These are phyloP conservation scores for Bujurquina vittata DNA, from an alignment of 2,113 vertebrate genomes.

Conservation along the genomic window DNA sequence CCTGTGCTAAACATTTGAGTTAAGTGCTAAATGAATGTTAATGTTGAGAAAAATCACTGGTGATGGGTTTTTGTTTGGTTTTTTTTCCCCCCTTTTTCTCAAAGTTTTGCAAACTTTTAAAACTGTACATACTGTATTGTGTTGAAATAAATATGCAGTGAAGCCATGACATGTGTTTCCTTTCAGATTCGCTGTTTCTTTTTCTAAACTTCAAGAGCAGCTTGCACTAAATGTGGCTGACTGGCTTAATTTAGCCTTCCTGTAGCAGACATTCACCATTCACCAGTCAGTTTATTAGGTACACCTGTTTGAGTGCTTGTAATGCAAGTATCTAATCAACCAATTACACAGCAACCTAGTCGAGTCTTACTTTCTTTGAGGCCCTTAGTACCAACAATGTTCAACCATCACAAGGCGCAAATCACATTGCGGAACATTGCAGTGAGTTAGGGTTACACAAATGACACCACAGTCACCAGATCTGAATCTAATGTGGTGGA, in stretches of 20 bases:
- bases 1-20: slow-evolving; percentile 28
- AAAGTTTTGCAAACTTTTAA: slow-evolving; percentile 41
- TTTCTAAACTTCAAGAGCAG: background rate
- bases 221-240: background rate
- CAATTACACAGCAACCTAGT: background rate
- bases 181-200: background rate
- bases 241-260: background rate
- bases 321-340: background rate
- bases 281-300: background rate
- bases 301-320: too few relatives aligned
- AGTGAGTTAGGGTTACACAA: background rate
- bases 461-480: too few relatives aligned
- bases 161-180: background rate
- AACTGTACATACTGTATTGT: slow-evolving; percentile 64
- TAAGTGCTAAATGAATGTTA: slow-evolving; percentile 40
- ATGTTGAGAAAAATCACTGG: slow-evolving; percentile 19
- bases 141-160: slow-evolving; percentile 72
- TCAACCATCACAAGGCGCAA: background rate
- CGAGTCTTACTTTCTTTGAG: background rate
- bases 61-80: slow-evolving; percentile 13
- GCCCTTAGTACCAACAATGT: background rate
- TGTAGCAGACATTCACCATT: background rate
- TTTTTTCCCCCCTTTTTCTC: background rate
- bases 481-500: too few relatives aligned
- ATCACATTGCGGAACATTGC: too few relatives aligned